Evolutionary conservation across 37 sponge, comb jelly and placozoan species (phyloP).

Genomic region (Cladorhizidae sp.): DNA sequence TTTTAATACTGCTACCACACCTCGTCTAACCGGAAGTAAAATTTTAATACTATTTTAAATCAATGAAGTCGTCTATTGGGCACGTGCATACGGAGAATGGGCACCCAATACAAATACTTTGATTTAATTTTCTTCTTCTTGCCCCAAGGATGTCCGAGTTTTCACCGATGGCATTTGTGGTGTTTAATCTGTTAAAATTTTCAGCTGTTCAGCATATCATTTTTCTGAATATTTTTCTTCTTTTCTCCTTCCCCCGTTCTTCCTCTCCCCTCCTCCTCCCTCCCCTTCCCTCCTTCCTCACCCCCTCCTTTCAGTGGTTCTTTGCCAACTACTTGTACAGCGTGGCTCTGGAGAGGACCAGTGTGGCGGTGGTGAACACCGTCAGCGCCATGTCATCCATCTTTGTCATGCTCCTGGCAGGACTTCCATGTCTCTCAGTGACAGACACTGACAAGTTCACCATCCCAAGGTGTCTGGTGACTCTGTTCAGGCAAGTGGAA

Average conservation of each 20-base stretch:
- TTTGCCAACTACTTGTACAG: constrained; percentile 89
- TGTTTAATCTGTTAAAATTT: too few relatives aligned
- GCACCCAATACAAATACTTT: too few relatives aligned
- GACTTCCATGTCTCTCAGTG: constrained; percentile 49
- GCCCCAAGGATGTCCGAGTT: too few relatives aligned
- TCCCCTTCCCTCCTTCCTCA: background rate
- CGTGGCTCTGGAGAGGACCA: constrained; percentile 46
- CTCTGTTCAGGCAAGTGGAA: constrained; percentile 62
- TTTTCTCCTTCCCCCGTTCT: background rate
- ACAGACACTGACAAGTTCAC: constrained; percentile 69
- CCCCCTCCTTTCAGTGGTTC: constrained; percentile 68
- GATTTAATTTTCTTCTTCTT: too few relatives aligned
- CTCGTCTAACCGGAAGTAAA: too few relatives aligned
- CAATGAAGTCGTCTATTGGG: too few relatives aligned
- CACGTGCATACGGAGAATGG: too few relatives aligned
- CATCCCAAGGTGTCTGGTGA: constrained; percentile 75
- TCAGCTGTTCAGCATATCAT: background rate
- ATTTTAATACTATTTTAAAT: too few relatives aligned
- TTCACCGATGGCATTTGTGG: too few relatives aligned
- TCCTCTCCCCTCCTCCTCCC: background rate
- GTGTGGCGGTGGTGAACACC: constrained; percentile 79
- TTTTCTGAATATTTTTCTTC: background rate
- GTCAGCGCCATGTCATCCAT: constrained; percentile 72
- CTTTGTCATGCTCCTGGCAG: constrained; percentile 83
- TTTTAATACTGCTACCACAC: too few relatives aligned